These are phyloP conservation scores for Micrasema longulum DNA, from an alignment of 1,140 invertebrate species.

Conservation along the genomic window DNA sequence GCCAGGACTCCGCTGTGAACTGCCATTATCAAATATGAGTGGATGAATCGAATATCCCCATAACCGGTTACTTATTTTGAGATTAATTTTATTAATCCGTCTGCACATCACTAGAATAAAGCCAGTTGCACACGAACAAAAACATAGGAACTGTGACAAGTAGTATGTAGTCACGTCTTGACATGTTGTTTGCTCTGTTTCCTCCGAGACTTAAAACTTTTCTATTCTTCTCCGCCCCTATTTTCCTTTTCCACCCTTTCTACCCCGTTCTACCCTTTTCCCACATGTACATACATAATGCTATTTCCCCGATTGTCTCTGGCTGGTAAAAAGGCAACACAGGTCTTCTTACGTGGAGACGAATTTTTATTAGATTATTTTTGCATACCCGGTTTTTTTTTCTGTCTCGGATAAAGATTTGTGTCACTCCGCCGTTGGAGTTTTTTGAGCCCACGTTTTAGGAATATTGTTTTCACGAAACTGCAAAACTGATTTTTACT, in stretches of 20 bases:
- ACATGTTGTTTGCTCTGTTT: slow-evolving; percentile 13
- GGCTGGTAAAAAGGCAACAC: background rate
- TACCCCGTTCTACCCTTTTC: background rate
- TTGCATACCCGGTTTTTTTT: slow-evolving; percentile 11
- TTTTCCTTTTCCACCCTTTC: too few species aligned
- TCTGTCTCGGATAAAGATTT: slow-evolving; percentile 10
- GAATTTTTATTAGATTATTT: slow-evolving; percentile 16
- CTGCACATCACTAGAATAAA: too few species aligned
- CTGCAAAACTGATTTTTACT: too few species aligned
- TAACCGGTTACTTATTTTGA: too few species aligned
- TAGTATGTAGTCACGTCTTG: slow-evolving; percentile 11
- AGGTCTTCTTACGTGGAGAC: background rate
- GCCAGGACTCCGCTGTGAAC: too few species aligned
- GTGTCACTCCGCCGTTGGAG: slow-evolving; percentile 18
- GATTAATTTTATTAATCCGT: too few species aligned
- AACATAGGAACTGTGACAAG: background rate
- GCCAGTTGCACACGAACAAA: background rate
- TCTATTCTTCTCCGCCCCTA: too few species aligned
- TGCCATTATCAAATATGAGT: too few species aligned
- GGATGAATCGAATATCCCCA: too few species aligned
- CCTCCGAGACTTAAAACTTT: slow-evolving; percentile 12
- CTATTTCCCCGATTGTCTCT: background rate
- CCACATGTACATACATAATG: background rate
- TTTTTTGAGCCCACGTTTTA: slow-evolving; percentile 1
- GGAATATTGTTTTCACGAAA: slow-evolving; percentile 16